Base-by-base conservation (phyloP, 1,140 invertebrate genomes). In the Aporrectodea caliginosa region DNA sequence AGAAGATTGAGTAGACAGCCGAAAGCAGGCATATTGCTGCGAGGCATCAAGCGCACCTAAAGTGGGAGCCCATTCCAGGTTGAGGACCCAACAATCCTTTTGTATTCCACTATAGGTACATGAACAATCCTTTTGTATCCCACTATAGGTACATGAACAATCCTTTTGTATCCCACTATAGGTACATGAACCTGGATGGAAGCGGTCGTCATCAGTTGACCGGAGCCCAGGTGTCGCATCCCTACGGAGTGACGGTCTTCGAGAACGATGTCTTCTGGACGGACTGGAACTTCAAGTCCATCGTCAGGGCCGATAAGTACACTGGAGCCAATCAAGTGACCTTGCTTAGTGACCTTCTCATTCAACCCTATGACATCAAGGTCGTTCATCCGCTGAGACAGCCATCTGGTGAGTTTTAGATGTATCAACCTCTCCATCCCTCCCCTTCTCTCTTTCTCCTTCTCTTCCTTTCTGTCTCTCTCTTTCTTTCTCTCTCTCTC, bases 381-480 rank as follows among this genome's bases (percentile, higher is more conserved):
- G 31, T 77, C 0, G 35, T 29, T 31, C 75, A 77, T 29, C 75
- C 75, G 2, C 22, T 58, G 2, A 77, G 75, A 77, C 75, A 77
- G 33, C 75, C 75, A 30, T 1, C 16, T 16, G 29, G 75, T 77
- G 12, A 22, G 43, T 68, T 12, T 58, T 22, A 6, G 6, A 58
- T 58, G 6, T 58, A 58, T 58, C 6, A 12, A 58, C 43, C 43
- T 58, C 43, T n/a, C n/a, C n/a, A n/a, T n/a, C n/a, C n/a, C n/a
- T n/a, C n/a, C n/a, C n/a, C n/a, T n/a, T n/a, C n/a, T n/a, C n/a
- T n/a, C n/a, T n/a, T n/a, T n/a, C n/a, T n/a, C n/a, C n/a, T n/a
- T n/a, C n/a, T n/a, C n/a, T n/a, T n/a, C n/a, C n/a, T n/a, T n/a
- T n/a, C n/a, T n/a, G n/a, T n/a, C n/a, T n/a, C n/a, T n/a, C n/a